Percentiles rank a stretch among this genome's conserved stretches.
phyloP scores from a whole-genome alignment of 2,888 invertebrate genomes.

The Plebejus anna region DNA sequence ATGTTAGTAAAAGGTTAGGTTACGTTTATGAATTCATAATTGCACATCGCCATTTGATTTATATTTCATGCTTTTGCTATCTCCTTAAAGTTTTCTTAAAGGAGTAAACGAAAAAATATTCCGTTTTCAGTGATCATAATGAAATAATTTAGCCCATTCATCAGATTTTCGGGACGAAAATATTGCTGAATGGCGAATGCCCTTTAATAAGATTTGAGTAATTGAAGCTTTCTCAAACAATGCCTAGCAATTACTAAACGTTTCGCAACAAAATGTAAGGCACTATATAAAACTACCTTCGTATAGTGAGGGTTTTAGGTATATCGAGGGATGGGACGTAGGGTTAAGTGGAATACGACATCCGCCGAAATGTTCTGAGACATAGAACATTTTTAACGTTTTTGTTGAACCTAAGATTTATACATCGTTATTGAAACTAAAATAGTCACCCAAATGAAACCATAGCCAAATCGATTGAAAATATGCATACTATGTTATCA shows the following conservation, averaged over 20 bases:
- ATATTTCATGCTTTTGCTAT: too few relatives aligned
- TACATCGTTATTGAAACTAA: too few relatives aligned
- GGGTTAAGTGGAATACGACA: background rate
- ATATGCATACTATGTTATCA: too few relatives aligned
- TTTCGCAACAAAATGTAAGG: constrained; percentile 12
- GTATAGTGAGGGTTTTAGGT: background rate
- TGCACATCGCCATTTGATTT: too few relatives aligned
- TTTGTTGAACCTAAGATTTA: too few relatives aligned
- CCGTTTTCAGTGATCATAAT: constrained; percentile 2
- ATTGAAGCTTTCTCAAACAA: constrained; percentile 19
- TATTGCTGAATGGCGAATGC: background rate
- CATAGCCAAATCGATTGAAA: too few relatives aligned
- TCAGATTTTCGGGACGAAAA: background rate
- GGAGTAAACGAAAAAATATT: background rate
- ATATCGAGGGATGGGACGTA: constrained; percentile 1
- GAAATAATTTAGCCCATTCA: constrained; percentile 9
- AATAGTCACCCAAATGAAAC: too few relatives aligned
- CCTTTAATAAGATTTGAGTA: constrained; percentile 16
- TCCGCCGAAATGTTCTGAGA: background rate
- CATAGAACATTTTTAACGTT: too few relatives aligned
- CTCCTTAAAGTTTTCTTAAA: background rate
- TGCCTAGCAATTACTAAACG: constrained; percentile 8
- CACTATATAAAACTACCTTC: background rate
- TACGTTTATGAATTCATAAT: too few relatives aligned
- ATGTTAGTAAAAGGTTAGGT: too few relatives aligned